Evolutionary conservation across 2,888 invertebrate genomes (phyloP), one percentile per base, ranked within the genome.

Genomic region (Cerceris rybyensis): DNA sequence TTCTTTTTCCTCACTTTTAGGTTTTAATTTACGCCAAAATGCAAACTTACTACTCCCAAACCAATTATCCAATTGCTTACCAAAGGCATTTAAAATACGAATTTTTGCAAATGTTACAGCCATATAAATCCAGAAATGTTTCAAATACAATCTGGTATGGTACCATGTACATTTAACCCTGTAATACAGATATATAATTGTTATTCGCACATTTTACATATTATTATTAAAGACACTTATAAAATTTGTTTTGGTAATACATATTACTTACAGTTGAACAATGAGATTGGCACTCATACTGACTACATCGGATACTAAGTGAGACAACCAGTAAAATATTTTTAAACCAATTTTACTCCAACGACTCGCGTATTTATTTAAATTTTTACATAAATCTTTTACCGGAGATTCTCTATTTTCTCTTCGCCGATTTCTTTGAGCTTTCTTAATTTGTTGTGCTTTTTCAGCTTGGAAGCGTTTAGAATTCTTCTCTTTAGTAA

Each of bases 221-320:
- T 61, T 69, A 14, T 17, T 68, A 43, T 43, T 17, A 55, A 55
- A 17, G 6, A 17, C 11, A 5, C 1, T 13, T 28, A 28, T 4
- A 28, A 1, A 28, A 28, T 28, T 28, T 28, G n/a, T 28, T 28
- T 28, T 28, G 28, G 4, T 4, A 28, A 28, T 28, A 4, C 28
- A 49, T 43, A 57, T 68, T 85, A 95, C 96, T 95, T 93, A 96
- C 96, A 96, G 93, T 90, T 96, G 96, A 92, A 95, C 94, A 70
- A 95, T 94, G 76, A 96, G 94, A 91, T 96, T 95, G 52, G 94
- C 93, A 90, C 97, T 97, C 94, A 97, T 95, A 75, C 95, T 95
- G 84, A 96, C 95, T 84, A 97, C 96, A 91, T 97, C 97, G 41
- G 95, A 96, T 39, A 97, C 94, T 86, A 97, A 93, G 93, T 96